Conservation (phyloP, 1,140 invertebrate genomes). For the Plutomurus gul region DNA sequence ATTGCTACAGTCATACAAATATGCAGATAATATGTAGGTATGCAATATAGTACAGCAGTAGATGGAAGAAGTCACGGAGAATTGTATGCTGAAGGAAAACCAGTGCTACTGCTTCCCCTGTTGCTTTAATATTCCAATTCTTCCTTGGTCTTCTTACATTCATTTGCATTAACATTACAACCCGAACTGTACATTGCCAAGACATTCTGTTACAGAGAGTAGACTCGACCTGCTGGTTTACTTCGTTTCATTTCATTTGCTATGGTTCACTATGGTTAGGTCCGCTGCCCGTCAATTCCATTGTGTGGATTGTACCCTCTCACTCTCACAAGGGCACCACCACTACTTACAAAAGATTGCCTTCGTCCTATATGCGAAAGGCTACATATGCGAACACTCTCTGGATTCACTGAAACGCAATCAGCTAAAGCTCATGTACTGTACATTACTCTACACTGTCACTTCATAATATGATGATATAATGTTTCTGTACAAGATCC, state of each 20-base stretch:
- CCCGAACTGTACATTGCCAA: neutral
- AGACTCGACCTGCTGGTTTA: neutral
- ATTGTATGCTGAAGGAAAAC: no score
- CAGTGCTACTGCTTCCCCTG: conserved; percentile 19
- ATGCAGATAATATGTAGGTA: neutral
- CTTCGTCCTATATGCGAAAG: no score
- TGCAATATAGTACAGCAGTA: neutral
- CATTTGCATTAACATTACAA: conserved; percentile 18
- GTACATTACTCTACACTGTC: no score
- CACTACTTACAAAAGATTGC: no score
- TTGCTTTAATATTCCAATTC: conserved; percentile 13
- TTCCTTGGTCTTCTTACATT: neutral
- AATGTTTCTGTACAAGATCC: no score
- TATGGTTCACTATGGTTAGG: neutral
- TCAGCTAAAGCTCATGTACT: no score
- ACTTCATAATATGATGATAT: no score
- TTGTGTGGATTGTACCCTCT: neutral
- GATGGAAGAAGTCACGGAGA: neutral
- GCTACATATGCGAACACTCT: no score
- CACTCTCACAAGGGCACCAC: no score
- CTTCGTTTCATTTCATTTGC: neutral
- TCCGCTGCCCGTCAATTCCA: neutral
- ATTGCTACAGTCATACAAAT: neutral
- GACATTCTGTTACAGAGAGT: neutral
- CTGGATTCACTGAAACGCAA: no score